Conservation (phyloP, 1,140 invertebrate genomes). For the Brachionus manjavacas region DNA sequence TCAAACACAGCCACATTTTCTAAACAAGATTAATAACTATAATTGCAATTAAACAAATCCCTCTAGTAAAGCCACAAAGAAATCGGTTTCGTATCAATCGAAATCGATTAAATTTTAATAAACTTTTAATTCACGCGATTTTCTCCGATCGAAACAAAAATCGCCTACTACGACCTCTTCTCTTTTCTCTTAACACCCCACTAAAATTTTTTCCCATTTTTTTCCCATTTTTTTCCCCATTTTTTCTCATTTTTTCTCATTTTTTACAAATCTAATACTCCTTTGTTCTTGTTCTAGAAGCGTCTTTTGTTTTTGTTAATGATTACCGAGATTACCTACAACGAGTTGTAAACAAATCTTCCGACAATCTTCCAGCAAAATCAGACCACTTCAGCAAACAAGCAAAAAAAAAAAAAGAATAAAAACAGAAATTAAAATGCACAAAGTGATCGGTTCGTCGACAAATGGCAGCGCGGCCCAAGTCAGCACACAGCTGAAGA, state of each 20-base stretch:
- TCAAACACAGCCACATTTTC: not conserved
- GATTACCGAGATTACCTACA: constrained; percentile 6
- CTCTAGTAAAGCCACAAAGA: too few relatives aligned
- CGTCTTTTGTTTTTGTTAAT: not conserved
- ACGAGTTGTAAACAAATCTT: not conserved
- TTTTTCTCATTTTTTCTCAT: too few relatives aligned
- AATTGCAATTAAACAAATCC: constrained; percentile 30
- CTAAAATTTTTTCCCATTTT: too few relatives aligned
- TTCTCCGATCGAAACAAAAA: not conserved
- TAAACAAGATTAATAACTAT: constrained; percentile 25
- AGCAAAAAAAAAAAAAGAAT: not conserved
- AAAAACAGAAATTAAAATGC: not conserved
- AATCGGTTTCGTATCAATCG: constrained; percentile 25
- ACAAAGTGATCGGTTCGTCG: constrained; percentile 3
- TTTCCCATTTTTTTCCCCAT: too few relatives aligned
- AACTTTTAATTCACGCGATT: constrained; percentile 30
- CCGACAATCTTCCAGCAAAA: not conserved
- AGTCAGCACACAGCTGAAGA: not conserved
- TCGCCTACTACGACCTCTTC: too few relatives aligned
- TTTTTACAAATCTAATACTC: too few relatives aligned
- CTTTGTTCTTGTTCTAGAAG: not conserved
- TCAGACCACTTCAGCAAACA: not conserved
- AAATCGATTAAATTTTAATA: constrained; percentile 39
- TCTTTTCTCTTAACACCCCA: too few relatives aligned
- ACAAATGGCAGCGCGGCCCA: not conserved